Base-by-base conservation (phyloP, 1,140 invertebrate genomes). In the Drosophila nannoptera region DNA sequence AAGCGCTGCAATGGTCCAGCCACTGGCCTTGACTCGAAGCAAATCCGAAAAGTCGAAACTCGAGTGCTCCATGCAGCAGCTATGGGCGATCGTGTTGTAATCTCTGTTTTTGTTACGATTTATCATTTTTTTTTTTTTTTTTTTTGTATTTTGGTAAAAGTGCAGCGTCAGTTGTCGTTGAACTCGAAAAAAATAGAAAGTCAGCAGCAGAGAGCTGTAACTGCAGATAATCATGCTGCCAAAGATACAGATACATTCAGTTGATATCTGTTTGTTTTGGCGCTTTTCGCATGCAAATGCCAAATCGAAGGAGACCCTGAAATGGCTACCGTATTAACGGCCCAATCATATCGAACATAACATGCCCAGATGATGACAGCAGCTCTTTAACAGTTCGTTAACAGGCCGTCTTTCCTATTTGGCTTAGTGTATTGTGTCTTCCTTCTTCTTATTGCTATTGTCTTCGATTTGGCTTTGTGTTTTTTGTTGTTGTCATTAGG, bases 91-190 rank as follows among this genome's bases (percentile, higher is more conserved):
- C 60, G 48, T 80, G 80, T 86, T 77, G 81, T 86, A 84, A 84
- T 71, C 38, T 38, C 33, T 52, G 36, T 45, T 65, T n/a, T 76
- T 84, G 69, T 78, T 69, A 83, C 69, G 67, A 58, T 49, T 43
- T 31, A 52, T 45, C 2, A 6, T 14, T 6, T 12, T 42, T 9
- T 45, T 22, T 8, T 46, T 49, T 49, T 49, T 16, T 32, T 49
- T 49, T 43, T 22, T 22, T 22, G 22, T 9, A 38, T 45, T 66
- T 71, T 71, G 50, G 76, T 84, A 84, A 84, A 84, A 84, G 80
- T 84, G 80, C 80, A 84, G 48, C 69, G 81, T 84, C 81, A 84
- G 76, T 86, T 73, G 78, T 78, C 78, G 75, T 84, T 86, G 81
- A 78, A 84, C 81, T 63, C 73, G 43, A 50, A 58, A 58, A 77